Percentiles rank a stretch among this genome's conserved stretches.
Evolutionary conservation across 1,140 invertebrate genomes (phyloP).

Genomic region (Cotesia vestalis): DNA sequence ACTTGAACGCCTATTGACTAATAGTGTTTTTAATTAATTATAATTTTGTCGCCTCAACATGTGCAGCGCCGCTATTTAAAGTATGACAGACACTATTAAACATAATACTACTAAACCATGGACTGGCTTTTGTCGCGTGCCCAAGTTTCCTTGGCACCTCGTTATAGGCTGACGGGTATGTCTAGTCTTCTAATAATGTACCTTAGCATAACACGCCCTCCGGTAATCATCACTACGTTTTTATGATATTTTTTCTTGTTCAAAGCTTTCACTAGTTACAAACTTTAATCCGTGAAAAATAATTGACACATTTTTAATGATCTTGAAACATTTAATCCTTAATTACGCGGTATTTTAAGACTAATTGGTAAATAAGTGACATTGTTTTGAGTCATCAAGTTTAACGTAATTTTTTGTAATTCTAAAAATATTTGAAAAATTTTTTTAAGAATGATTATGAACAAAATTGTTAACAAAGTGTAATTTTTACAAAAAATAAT

Average conservation of each 20-base stretch:
- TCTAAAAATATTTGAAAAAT: no score
- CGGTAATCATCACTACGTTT: slow-evolving; percentile 9
- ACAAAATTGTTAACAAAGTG: no score
- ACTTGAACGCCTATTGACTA: slow-evolving; percentile 40
- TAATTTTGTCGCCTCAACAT: slow-evolving; percentile 46
- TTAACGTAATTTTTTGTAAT: no score
- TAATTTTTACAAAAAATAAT: no score
- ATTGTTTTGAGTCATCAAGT: no score
- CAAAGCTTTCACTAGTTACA: no score
- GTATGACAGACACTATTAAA: not conserved
- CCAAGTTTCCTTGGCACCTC: slow-evolving; percentile 55
- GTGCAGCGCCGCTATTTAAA: not conserved
- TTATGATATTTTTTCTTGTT: not conserved
- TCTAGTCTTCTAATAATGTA: slow-evolving; percentile 53
- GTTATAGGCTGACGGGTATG: slow-evolving; percentile 47
- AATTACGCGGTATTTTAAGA: no score
- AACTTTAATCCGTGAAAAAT: no score
- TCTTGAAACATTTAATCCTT: no score
- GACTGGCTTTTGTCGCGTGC: slow-evolving; percentile 23
- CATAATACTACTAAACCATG: not conserved
- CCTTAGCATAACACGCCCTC: slow-evolving; percentile 46
- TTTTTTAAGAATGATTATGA: no score
- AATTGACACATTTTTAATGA: no score
- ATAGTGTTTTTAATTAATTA: slow-evolving; percentile 64
- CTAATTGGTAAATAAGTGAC: no score